phyloP scores from a whole-genome alignment of 2,113 vertebrate genomes.

The Marmota flaviventris region DNA sequence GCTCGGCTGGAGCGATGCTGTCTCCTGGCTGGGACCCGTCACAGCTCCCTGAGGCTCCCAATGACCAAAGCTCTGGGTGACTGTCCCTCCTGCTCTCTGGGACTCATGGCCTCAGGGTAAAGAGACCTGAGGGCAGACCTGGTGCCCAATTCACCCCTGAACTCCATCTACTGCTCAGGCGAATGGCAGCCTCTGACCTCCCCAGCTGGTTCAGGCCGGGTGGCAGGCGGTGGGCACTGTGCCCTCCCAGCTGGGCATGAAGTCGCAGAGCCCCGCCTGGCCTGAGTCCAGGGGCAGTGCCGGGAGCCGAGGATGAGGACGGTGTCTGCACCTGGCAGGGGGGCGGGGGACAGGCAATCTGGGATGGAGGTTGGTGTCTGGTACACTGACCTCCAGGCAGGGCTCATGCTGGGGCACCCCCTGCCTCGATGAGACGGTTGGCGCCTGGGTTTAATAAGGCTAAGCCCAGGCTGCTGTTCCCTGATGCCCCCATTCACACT shows the following conservation, averaged over 20 bases:
- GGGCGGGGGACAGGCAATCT: background rate
- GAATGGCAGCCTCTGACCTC: background rate
- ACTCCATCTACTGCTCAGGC: background rate
- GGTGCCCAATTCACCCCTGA: background rate
- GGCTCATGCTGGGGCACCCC: background rate
- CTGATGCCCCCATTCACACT: rapidly evolving
- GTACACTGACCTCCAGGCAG: rapidly evolving
- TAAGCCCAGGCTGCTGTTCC: background rate
- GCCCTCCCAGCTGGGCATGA: background rate
- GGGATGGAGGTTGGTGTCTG: background rate
- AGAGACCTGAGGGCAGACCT: background rate
- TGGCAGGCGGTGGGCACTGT: background rate
- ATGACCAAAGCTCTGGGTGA: background rate
- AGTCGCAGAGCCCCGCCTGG: background rate
- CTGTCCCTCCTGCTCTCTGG: background rate
- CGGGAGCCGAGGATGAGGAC: background rate
- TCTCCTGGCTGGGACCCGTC: background rate
- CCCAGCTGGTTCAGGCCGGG: background rate
- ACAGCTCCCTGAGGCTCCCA: background rate
- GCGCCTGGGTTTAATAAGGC: background rate
- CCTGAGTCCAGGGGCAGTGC: background rate
- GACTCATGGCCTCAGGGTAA: background rate
- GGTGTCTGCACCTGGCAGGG: rapidly evolving
- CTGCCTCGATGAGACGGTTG: background rate
- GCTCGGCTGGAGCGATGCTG: background rate